Evolutionary conservation across 2,888 invertebrate genomes (phyloP).

Genomic region (Cantharis lateralis): DNA sequence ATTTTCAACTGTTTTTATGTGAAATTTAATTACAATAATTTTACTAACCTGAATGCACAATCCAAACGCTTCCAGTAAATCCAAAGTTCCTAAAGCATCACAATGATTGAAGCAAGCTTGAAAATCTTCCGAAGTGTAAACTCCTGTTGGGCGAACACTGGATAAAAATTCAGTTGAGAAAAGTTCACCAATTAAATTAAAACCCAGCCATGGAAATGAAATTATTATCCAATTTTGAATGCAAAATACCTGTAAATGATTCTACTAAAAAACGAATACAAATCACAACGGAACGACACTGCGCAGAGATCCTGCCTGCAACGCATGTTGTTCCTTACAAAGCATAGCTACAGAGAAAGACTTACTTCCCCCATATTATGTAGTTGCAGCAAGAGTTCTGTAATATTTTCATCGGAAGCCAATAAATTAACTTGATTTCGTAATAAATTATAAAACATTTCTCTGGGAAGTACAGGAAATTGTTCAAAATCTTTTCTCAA

Average conservation of each 20-base stretch:
- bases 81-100: constrained; percentile 70
- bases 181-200: constrained; percentile 68
- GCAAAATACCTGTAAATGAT: constrained; percentile 46
- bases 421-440: constrained; percentile 66
- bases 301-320: no score
- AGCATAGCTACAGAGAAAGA: background rate
- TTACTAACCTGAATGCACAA: constrained; percentile 64
- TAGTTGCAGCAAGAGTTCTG: constrained; percentile 65
- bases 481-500: constrained; percentile 60
- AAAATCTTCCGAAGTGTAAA: constrained; percentile 74
- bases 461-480: constrained; percentile 67
- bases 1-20: background rate
- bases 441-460: constrained; percentile 62
- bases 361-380: constrained; percentile 70
- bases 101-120: constrained; percentile 72
- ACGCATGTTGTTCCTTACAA: no score
- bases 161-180: constrained; percentile 61
- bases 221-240: constrained; percentile 67
- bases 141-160: constrained; percentile 66
- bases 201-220: constrained; percentile 70
- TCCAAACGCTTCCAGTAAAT: constrained; percentile 71
- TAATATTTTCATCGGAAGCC: constrained; percentile 67
- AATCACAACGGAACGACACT: no score
- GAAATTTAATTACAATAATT: background rate
- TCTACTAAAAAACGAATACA: background rate